A percentile compares a stretch with the other conserved stretches of the same genome.
Evolutionary conservation across 2,113 vertebrate genomes (phyloP).

Genomic region (Ranitomeya imitator): DNA sequence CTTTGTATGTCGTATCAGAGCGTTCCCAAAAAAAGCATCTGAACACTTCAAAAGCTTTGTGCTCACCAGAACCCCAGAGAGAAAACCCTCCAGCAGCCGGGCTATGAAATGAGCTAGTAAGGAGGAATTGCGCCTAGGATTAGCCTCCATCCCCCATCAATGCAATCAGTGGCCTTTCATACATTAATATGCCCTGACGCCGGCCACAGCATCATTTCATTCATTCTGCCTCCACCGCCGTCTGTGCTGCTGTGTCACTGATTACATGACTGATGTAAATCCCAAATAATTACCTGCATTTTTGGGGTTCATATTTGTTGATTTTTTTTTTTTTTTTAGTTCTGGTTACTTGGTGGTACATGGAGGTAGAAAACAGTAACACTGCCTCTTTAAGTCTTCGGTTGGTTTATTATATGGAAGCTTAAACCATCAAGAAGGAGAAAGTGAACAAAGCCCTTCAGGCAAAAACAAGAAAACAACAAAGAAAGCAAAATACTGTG

Average conservation of each 20-base stretch:
- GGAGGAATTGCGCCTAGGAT: not conserved
- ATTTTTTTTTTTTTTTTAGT: too few species aligned
- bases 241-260: not conserved
- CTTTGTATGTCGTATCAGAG: constrained; percentile 23
- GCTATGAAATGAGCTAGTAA: constrained; percentile 14
- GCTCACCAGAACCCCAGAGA: not conserved
- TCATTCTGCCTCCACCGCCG: not conserved
- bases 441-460: too few species aligned
- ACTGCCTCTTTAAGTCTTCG: too few species aligned
- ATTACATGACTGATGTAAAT: not conserved
- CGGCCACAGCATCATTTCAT: not conserved
- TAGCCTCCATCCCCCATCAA: not conserved
- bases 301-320: too few species aligned
- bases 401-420: too few species aligned
- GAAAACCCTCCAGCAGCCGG: not conserved
- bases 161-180: constrained; percentile 16
- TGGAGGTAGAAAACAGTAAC: too few species aligned
- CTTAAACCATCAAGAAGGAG: too few species aligned
- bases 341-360: too few species aligned
- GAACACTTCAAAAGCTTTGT: constrained; percentile 24
- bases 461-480: too few species aligned
- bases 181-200: not conserved
- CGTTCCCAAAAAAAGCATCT: constrained; percentile 15
- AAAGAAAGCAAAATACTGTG: too few species aligned
- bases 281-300: too few species aligned